Evolutionary conservation across 1,140 invertebrate species (phyloP).

Genomic region (Bombus polaris): DNA sequence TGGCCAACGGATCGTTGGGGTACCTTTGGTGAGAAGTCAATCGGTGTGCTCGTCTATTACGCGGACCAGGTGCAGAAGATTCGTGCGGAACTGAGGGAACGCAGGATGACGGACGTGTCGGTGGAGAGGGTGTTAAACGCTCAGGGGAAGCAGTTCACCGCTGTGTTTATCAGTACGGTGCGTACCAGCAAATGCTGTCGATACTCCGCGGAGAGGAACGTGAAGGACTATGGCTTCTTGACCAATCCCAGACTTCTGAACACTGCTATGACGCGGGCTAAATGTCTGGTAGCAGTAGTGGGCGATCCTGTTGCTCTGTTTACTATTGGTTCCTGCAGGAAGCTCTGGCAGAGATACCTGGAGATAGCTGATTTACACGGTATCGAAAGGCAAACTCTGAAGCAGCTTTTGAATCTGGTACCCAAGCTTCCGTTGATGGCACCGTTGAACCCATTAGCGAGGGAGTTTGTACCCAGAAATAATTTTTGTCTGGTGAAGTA

Average conservation of each 20-base stretch:
- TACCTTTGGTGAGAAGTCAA: constrained; percentile 88
- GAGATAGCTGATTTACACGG: constrained; percentile 90
- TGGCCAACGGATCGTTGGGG: constrained; percentile 91
- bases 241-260: constrained; percentile 93
- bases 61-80: constrained; percentile 92
- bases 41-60: constrained; percentile 94
- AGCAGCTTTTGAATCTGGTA: constrained; percentile 88
- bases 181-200: constrained; percentile 89
- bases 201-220: constrained; percentile 81
- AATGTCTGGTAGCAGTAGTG: constrained; percentile 93
- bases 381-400: constrained; percentile 87
- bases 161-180: constrained; percentile 93
- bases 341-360: constrained; percentile 93
- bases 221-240: constrained; percentile 92
- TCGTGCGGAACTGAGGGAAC: constrained; percentile 89
- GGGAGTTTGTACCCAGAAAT: constrained; percentile 90
- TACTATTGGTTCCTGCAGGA: constrained; percentile 92
- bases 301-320: constrained; percentile 94
- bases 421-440: constrained; percentile 87
- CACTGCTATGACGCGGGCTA: constrained; percentile 93
- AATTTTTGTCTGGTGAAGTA: constrained; percentile 68
- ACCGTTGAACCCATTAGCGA: constrained; percentile 91
- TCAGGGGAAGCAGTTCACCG: constrained; percentile 95
- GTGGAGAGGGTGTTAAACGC: constrained; percentile 94
- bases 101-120: constrained; percentile 89